Base-by-base conservation (phyloP, 2,888 invertebrate species). In the Hipparchia sbordonii region DNA sequence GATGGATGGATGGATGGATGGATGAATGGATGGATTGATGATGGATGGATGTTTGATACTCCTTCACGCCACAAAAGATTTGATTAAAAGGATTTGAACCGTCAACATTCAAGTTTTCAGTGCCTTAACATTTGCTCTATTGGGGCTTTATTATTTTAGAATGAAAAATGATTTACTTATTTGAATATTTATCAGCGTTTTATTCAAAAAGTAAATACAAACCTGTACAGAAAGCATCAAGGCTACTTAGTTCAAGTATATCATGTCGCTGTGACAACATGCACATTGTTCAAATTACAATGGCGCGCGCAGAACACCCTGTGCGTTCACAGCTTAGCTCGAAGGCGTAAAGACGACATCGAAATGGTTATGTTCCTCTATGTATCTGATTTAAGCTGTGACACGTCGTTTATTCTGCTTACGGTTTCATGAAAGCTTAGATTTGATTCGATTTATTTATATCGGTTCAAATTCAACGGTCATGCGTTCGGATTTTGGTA, bases 381-480 rank as follows among this genome's bases (percentile, higher is more conserved):
- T 91, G 91, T 90, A 92, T 92, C 92, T 88, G 91, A 91, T 92
- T 89, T 87, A 87, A 87, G 82, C 84, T 85, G 82, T 88, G 90
- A 89, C 88, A 85, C 84, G 88, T 88, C 88, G 87, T 89, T 89
- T 88, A 86, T 89, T 89, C 84, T 82, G 84, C 86, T 87, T 87
- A 87, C 86, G 82, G 82, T 78, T 80, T 82, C 77, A 77, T 78
- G 78, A 79, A 78, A 84, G 84, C 83, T 83, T 82, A 83, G 88
- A 89, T 89, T 82, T 82, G 85, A 88, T 87, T 60, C 89, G 83
- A 84, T 88, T 86, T 87, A 87, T 89, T 63, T 70, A 67, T 67
- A 67, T 67, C 56, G 54, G 46, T 57, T 57, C 56, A 39, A 46
- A 67, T 67, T 46, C 46, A 45, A 57, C 56, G 56, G 23, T 56